A percentile compares a stretch with the other conserved stretches of the same genome.
phyloP scores from a whole-genome alignment of 2,113 vertebrate species.

The Dasyornis broadbenti region DNA sequence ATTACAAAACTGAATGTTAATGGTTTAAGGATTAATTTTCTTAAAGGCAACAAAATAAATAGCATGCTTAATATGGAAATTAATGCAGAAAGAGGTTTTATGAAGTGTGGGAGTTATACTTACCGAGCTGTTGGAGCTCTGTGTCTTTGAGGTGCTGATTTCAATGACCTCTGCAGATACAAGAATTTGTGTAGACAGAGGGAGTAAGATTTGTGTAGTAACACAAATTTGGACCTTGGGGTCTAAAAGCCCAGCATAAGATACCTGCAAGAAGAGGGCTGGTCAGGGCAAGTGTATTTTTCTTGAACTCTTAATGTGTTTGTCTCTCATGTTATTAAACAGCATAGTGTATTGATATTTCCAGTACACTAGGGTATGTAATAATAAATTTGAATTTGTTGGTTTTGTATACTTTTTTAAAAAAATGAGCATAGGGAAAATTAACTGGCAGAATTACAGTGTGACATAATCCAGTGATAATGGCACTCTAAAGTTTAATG shows the following conservation, averaged over 20 bases:
- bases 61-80: not conserved
- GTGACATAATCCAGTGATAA: not conserved
- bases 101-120: accelerated
- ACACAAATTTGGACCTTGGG: not conserved
- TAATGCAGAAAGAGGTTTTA: not conserved
- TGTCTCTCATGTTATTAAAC: not conserved
- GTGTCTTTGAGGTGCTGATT: not conserved
- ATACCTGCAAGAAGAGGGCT: not conserved
- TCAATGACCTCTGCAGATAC: not conserved
- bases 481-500: not conserved
- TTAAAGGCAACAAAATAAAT: not conserved
- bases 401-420: not conserved
- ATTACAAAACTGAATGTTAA: not conserved
- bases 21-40: accelerated
- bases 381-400: not conserved
- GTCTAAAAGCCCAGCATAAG: not conserved
- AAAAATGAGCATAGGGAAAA: not conserved
- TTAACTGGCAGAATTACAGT: not conserved
- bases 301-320: not conserved
- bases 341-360: not conserved
- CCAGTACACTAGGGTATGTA: not conserved
- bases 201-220: not conserved
- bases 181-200: not conserved
- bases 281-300: not conserved
- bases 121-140: not conserved